Evolutionary conservation across 2,113 vertebrate genomes (phyloP).

Genomic region (Dicaeum eximium): DNA sequence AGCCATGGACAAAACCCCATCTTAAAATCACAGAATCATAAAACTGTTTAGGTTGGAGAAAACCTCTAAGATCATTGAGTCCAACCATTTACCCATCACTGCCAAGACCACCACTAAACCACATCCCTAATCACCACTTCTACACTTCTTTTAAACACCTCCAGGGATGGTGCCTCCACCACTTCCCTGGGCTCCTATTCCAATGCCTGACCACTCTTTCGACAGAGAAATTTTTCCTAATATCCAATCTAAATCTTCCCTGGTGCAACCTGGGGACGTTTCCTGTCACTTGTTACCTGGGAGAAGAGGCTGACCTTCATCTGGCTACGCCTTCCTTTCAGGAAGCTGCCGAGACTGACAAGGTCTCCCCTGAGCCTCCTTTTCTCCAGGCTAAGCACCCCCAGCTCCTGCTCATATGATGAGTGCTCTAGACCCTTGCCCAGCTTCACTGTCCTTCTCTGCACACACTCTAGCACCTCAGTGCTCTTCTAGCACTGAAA

Average conservation of each 20-base stretch:
- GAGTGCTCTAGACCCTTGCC: neutral
- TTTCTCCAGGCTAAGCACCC: neutral
- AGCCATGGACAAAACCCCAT: rapidly evolving
- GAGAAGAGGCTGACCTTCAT: neutral
- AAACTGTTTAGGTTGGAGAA: neutral
- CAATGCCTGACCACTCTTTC: neutral
- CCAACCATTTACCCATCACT: neutral
- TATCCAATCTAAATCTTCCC: neutral
- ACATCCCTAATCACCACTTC: neutral
- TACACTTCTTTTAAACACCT: neutral
- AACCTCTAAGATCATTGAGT: neutral
- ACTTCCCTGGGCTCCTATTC: neutral
- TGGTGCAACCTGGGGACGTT: neutral
- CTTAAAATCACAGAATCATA: neutral
- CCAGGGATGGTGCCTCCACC: neutral
- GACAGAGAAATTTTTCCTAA: neutral
- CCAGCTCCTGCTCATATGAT: neutral
- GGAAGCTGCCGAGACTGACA: rapidly evolving
- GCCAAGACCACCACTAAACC: neutral
- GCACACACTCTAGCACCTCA: neutral
- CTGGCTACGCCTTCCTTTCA: neutral
- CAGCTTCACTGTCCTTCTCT: neutral
- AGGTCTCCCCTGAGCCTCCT: neutral
- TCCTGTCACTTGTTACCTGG: neutral
- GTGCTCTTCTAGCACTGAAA: neutral